Percentiles rank a stretch among this genome's conserved stretches.
Evolutionary conservation across 2,113 vertebrate genomes (phyloP).

Genomic region (Hylia prasina): DNA sequence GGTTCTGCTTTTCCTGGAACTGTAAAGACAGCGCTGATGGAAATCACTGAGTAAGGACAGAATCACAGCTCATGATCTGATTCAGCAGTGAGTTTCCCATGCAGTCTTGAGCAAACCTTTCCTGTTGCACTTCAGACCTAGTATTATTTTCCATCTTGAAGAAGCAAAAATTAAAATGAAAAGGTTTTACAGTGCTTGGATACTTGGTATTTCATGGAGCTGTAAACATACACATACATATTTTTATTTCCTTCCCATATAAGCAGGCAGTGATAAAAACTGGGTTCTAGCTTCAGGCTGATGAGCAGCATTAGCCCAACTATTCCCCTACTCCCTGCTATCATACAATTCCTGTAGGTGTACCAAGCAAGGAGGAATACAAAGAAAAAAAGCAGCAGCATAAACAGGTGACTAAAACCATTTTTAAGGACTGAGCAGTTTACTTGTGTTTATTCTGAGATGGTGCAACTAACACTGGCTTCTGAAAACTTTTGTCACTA

Average conservation of each 20-base stretch:
- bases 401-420: neutral
- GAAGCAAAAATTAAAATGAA: neutral
- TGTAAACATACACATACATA: neutral
- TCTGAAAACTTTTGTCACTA: neutral
- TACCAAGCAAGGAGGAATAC: neutral
- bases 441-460: neutral
- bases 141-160: neutral
- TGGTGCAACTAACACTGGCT: neutral
- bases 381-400: neutral
- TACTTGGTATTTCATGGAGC: neutral
- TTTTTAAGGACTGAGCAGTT: neutral
- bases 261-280: neutral
- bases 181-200: neutral
- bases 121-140: neutral
- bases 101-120: neutral
- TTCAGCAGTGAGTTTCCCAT: neutral
- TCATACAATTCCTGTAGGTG: neutral
- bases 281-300: neutral
- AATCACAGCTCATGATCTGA: neutral
- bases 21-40: accelerated
- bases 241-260: neutral
- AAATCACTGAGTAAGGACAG: neutral
- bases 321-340: neutral
- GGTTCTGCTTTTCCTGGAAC: neutral
- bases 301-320: neutral